Conservation (phyloP, 2,888 invertebrate species). For the Rhamnusium bicolor region DNA sequence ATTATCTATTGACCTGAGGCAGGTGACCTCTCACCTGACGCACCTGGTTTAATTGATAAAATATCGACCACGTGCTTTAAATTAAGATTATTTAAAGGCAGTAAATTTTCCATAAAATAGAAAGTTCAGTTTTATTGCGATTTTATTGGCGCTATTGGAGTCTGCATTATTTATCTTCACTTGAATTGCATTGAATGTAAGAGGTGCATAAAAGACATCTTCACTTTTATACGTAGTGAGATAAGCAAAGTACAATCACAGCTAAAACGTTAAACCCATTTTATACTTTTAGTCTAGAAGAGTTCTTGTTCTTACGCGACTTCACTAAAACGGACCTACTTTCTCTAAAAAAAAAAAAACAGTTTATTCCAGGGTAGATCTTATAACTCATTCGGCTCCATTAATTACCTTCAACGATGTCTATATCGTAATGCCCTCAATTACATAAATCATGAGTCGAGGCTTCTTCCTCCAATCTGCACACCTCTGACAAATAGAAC, state of each 20-base stretch:
- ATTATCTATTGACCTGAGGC: slow-evolving; percentile 51
- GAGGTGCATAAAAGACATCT: background rate
- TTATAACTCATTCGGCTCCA: no score
- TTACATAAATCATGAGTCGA: no score
- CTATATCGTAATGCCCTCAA: no score
- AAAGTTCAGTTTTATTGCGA: slow-evolving; percentile 48
- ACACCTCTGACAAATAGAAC: no score
- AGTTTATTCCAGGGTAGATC: no score
- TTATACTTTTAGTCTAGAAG: no score
- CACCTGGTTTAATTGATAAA: slow-evolving; percentile 66
- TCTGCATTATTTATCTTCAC: background rate
- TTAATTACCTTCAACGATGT: no score
- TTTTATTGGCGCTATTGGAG: slow-evolving; percentile 49
- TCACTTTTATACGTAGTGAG: background rate
- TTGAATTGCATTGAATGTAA: background rate
- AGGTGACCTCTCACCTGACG: slow-evolving; percentile 61
- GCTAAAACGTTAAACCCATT: no score
- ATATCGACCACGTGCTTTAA: slow-evolving; percentile 63
- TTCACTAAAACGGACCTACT: no score
- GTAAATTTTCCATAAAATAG: slow-evolving; percentile 50
- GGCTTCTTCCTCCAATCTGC: no score
- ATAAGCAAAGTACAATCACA: background rate
- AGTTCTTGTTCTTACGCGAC: no score
- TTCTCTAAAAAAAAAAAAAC: no score
- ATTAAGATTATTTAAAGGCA: slow-evolving; percentile 59